phyloP scores from a whole-genome alignment of 2,888 invertebrate genomes.

The Osedax frankpressi region DNA sequence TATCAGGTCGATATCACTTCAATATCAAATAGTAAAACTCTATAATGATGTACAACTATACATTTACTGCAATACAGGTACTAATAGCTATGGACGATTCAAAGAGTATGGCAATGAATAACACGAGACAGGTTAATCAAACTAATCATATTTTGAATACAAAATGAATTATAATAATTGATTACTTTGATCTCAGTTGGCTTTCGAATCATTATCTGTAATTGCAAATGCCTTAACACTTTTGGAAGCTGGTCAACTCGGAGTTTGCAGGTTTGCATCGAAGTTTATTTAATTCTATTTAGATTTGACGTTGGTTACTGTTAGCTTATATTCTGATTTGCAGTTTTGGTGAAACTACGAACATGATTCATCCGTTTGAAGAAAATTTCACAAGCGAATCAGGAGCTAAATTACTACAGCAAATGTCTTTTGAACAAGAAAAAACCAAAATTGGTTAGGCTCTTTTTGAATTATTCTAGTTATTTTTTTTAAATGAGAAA shows the following conservation, averaged over 20 bases:
- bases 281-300: too few relatives aligned
- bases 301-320: too few relatives aligned
- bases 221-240: slow-evolving; percentile 75
- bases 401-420: slow-evolving; percentile 55
- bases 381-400: slow-evolving; percentile 75
- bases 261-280: slow-evolving; percentile 69
- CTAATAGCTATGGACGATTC: slow-evolving; percentile 93
- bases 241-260: slow-evolving; percentile 81
- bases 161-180: too few relatives aligned
- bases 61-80: slow-evolving; percentile 64
- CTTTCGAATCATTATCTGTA: slow-evolving; percentile 83
- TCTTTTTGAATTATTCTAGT: too few relatives aligned
- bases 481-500: too few relatives aligned
- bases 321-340: background rate
- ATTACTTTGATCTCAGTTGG: slow-evolving; percentile 53
- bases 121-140: slow-evolving; percentile 51
- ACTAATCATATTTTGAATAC: background rate
- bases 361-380: slow-evolving; percentile 72
- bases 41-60: background rate
- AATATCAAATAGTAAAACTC: background rate
- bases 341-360: slow-evolving; percentile 51
- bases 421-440: slow-evolving; percentile 72
- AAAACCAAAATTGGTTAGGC: slow-evolving; percentile 74
- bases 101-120: slow-evolving; percentile 53
- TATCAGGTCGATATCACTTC: slow-evolving; percentile 56